Conservation (phyloP, 2,888 invertebrate genomes). For the Lydus trimaculatus region DNA sequence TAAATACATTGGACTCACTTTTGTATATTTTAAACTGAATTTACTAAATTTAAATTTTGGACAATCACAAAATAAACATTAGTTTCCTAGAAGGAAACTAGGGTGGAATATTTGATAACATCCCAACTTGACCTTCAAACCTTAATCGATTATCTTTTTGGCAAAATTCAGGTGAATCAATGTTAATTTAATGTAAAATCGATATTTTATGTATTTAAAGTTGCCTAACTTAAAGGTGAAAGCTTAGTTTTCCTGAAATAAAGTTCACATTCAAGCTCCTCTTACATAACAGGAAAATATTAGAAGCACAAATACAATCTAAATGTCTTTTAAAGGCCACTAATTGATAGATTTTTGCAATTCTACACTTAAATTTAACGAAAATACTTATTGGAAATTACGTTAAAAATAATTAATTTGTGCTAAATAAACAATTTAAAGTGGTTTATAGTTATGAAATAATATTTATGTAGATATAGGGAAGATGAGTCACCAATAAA, state of each 20-base stretch:
- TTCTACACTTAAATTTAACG: neutral
- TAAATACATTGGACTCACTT: constrained; percentile 24
- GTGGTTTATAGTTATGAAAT: neutral
- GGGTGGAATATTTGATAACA: neutral
- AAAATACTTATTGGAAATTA: neutral
- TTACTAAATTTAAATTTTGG: no score
- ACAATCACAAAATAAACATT: neutral
- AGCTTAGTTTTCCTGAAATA: neutral
- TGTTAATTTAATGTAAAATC: neutral
- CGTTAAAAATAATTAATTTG: neutral
- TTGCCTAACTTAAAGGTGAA: neutral
- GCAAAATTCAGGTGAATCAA: neutral
- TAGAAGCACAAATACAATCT: neutral
- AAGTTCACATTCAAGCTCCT: neutral
- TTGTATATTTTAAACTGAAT: neutral
- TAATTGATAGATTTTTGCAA: neutral
- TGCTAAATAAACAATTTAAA: neutral
- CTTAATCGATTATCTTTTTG: neutral
- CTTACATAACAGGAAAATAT: neutral
- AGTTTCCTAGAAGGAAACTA: neutral
- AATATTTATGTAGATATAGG: neutral
- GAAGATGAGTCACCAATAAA: constrained; percentile 26
- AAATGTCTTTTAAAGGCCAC: neutral
- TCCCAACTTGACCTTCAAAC: neutral
- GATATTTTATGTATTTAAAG: neutral